Evolutionary conservation across 2,113 vertebrate genomes (phyloP).

Genomic region (Gallinago jamesoni): DNA sequence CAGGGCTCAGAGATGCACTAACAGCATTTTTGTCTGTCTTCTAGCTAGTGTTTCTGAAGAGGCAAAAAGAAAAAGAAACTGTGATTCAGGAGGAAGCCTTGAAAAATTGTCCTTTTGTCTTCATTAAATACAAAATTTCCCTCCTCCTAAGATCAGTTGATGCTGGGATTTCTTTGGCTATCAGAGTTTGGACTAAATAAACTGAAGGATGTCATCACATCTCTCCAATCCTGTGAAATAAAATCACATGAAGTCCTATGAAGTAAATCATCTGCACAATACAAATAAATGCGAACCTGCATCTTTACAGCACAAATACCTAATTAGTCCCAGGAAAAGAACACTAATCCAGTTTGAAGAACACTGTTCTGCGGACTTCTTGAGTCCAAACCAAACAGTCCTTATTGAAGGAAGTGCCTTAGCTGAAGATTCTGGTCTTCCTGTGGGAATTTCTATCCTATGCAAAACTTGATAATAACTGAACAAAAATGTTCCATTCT

Average conservation of each 20-base stretch:
- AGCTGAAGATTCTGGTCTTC: neutral
- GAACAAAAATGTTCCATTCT: neutral
- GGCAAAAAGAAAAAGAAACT: neutral
- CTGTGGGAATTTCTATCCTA: neutral
- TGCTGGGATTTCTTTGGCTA: neutral
- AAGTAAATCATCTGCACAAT: neutral
- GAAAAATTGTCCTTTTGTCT: neutral
- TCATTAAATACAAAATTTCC: neutral
- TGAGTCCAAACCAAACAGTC: neutral
- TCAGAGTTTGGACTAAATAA: neutral
- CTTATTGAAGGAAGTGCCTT: neutral
- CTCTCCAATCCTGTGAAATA: neutral
- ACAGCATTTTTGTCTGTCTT: neutral
- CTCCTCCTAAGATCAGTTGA: neutral
- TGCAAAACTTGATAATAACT: neutral
- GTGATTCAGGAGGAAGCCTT: neutral
- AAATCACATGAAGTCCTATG: neutral
- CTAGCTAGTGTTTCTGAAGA: neutral
- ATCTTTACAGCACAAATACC: neutral
- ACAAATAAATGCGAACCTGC: neutral
- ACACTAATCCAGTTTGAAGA: neutral
- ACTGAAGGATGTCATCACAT: neutral
- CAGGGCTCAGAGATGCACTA: neutral
- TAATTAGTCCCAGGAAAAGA: neutral
- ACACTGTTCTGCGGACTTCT: neutral